Base-by-base conservation (phyloP, 2,888 invertebrate species). In the Dexiosoma caninum region DNA sequence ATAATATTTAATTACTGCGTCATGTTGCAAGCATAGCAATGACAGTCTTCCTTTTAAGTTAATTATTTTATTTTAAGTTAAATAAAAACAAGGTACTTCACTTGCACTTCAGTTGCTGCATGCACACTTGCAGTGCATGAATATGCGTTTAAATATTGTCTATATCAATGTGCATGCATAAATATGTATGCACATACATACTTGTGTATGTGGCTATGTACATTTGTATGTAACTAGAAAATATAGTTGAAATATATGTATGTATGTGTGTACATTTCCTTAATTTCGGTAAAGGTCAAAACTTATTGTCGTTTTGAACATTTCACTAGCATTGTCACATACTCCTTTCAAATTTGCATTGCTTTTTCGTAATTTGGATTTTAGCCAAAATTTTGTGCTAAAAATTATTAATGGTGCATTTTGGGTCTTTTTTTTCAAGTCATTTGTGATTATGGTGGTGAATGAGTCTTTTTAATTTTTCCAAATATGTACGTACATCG, bases 291-390 rank as follows among this genome's bases (percentile, higher is more conserved):
- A 69, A 74, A 67, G 75, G 69, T 79, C 69, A 74, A 67, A 55
- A 62, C 49, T 71, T 55, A 62, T 69, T 55, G 44, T 70, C 74
- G 21, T 66, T 79, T 37, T 12, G 23, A n/a, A 72, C 64, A 57
- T 59, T 74, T 42, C 49, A 72, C 49, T 74, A 76, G 67, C 78
- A 82, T 76, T 82, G 75, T 75, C 82, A 82, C 78, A 62, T 70
- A 81, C 74, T 78, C 66, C 55, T 70, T 55, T 27, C 40, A 59
- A 70, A 55, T 55, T 51, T 81, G 79, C 78, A 74, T 81, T 77
- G 82, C 83, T 83, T 83, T 84, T 83, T 66, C 37, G 10, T 62
- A 42, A 42, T 69, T 81, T 81, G 81, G 81, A 77, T 53, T 57
- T 51, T 8, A 64, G 81, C 81, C 81, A 81, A 81, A 75, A 69